phyloP scores from a whole-genome alignment of 2,797 vertebrate species.

The Hydrophis major region DNA sequence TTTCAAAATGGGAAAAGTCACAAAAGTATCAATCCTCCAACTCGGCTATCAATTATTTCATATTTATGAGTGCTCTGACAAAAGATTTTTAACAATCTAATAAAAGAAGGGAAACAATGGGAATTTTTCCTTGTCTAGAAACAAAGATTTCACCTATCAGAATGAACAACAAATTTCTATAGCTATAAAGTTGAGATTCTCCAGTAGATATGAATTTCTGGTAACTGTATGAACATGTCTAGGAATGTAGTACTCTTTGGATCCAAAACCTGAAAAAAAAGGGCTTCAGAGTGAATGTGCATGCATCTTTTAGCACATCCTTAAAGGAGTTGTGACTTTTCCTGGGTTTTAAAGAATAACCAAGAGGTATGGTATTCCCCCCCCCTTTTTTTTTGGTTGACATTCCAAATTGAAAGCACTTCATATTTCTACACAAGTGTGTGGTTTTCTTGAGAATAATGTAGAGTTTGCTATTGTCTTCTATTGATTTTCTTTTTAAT shows the following conservation, averaged over 20 bases:
- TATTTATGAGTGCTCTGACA: neutral
- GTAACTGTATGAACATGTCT: neutral
- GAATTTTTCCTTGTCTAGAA: neutral
- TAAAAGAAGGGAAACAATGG: neutral
- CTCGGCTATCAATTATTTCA: neutral
- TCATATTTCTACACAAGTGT: neutral
- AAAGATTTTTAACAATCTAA: neutral
- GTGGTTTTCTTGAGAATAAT: neutral
- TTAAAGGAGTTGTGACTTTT: neutral
- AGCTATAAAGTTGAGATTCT: neutral
- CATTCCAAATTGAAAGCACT: neutral
- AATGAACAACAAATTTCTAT: neutral
- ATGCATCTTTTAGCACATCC: neutral
- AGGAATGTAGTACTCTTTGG: neutral
- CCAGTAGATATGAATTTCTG: neutral
- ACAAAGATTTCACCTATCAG: neutral
- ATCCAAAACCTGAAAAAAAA: neutral
- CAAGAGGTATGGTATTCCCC: neutral
- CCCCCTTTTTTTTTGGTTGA: neutral
- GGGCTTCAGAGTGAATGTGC: neutral
- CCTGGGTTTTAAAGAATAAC: neutral
- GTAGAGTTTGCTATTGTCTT: neutral
- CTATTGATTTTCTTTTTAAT: neutral
- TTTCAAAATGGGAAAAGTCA: neutral
- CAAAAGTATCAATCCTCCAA: neutral